A percentile compares a stretch with the other conserved stretches of the same genome.
phyloP scores from a whole-genome alignment of 2,888 invertebrate species.

The Hemistola chrysoprasaria region DNA sequence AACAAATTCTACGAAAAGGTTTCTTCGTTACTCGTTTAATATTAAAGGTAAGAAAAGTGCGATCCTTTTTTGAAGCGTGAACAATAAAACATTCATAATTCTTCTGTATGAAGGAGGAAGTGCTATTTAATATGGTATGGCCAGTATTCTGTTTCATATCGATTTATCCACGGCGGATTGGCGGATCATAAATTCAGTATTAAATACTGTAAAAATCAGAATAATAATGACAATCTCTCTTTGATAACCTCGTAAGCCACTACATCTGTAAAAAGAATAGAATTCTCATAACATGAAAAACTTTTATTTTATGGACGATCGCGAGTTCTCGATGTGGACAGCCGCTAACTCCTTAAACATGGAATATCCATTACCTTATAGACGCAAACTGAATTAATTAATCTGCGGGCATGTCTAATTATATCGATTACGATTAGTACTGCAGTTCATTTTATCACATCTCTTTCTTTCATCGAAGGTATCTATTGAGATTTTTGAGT shows the following conservation, averaged over 20 bases:
- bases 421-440: conserved; percentile 5
- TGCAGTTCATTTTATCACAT: no score
- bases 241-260: no score
- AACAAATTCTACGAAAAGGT: not conserved
- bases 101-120: conserved; percentile 41
- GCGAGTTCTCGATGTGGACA: conserved; percentile 24
- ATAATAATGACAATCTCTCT: no score
- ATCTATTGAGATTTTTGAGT: no score
- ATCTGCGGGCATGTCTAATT: conserved; percentile 8
- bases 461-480: no score
- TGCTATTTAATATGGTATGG: conserved; percentile 32
- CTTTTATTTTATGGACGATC: no score
- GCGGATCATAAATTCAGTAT: no score
- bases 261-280: no score
- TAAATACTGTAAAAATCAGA: no score
- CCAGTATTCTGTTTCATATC: no score
- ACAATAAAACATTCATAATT: conserved; percentile 39
- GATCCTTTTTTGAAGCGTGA: conserved; percentile 37
- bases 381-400: conserved; percentile 34
- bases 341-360: conserved; percentile 26
- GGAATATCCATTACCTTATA: conserved; percentile 32
- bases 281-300: no score
- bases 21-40: conserved; percentile 29
- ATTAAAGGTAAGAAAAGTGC: conserved; percentile 34
- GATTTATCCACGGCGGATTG: no score